phyloP scores from a whole-genome alignment of 1,140 invertebrate genomes.

The Druon quercuslanigerum region DNA sequence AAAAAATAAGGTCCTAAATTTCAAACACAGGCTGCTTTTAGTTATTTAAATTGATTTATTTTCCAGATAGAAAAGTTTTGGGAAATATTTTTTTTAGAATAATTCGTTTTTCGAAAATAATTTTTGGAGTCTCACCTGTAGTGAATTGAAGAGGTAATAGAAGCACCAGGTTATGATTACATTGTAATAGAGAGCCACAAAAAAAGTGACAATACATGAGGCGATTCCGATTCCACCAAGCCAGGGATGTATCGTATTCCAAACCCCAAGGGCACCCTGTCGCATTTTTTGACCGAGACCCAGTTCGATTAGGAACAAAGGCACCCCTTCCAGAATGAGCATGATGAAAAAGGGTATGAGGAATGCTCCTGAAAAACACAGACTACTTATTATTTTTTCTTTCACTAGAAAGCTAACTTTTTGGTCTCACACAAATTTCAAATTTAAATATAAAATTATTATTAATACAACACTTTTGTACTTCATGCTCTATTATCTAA shows the following conservation, averaged over 20 bases:
- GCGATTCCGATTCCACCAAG: constrained; percentile 92
- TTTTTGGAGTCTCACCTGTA: constrained; percentile 79
- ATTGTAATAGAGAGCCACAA: constrained; percentile 97
- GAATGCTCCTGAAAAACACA: constrained; percentile 87
- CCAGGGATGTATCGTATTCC: constrained; percentile 96
- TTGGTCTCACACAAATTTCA: no score
- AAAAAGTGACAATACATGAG: constrained; percentile 93
- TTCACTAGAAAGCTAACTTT: no score
- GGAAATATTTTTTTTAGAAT: no score
- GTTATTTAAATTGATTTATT: no score
- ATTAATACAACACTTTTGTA: no score
- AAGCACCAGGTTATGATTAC: constrained; percentile 99
- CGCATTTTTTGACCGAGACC: constrained; percentile 95
- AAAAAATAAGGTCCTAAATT: no score
- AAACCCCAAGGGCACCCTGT: constrained; percentile 91
- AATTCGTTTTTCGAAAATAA: no score
- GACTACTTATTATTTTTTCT: no score
- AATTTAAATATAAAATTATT: no score
- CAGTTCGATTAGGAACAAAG: constrained; percentile 94
- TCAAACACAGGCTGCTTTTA: no score
- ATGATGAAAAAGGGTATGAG: constrained; percentile 97
- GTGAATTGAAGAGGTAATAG: constrained; percentile 94
- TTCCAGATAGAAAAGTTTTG: no score
- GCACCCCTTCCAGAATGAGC: constrained; percentile 94
- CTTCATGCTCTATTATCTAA: no score